These are phyloP conservation scores for Eonycteris spelaea DNA, from an alignment of 2,113 vertebrate genomes.

Conservation along the genomic window DNA sequence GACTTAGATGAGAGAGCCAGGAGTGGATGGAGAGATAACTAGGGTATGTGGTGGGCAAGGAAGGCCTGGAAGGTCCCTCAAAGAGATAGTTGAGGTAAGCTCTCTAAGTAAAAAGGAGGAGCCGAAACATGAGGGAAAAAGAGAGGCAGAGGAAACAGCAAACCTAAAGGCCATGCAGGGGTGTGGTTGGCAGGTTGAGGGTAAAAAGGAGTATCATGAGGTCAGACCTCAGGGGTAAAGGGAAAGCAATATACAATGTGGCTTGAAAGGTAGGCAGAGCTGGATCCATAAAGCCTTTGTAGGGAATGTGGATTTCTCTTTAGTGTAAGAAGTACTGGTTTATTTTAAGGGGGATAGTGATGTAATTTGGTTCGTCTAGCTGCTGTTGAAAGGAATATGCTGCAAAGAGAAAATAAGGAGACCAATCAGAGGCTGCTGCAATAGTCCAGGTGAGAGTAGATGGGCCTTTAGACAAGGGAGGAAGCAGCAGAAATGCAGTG, in stretches of 20 bases:
- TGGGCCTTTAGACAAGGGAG: accelerated
- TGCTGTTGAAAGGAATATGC: not conserved
- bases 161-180: not conserved
- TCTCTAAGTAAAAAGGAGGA: not conserved
- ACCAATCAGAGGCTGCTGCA: not conserved
- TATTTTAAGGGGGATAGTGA: not conserved
- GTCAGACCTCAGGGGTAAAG: accelerated
- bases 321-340: not conserved
- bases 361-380: not conserved
- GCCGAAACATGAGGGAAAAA: not conserved
- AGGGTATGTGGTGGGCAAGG: not conserved
- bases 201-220: not conserved
- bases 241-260: not conserved
- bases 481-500: not conserved
- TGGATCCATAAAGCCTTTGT: accelerated
- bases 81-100: not conserved
- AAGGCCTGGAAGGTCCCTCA: not conserved
- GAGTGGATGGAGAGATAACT: not conserved
- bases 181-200: not conserved
- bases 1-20: not conserved
- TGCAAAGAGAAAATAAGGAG: not conserved
- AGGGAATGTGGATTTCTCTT: not conserved
- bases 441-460: not conserved
- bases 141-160: not conserved
- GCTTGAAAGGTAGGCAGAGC: not conserved